A percentile compares a stretch with the other conserved stretches of the same genome.
Conservation (phyloP, 2,113 vertebrate species). For the Gopherus flavomarginatus region DNA sequence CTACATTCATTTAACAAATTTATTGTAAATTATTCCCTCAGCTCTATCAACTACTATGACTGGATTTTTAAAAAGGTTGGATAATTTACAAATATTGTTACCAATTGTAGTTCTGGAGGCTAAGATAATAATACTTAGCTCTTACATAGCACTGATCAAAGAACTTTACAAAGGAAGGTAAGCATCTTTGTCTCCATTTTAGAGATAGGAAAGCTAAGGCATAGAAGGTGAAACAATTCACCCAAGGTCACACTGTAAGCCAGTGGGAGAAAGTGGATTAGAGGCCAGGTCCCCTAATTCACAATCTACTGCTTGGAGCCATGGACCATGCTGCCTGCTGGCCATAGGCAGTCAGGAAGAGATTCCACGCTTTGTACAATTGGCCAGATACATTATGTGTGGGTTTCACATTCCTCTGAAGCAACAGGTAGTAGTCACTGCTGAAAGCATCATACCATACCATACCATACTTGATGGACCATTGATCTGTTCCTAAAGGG, state of each 20-base stretch:
- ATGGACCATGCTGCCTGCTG: not conserved
- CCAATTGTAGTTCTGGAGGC: not conserved
- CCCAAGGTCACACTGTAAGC: fast-evolving
- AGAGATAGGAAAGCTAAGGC: not conserved
- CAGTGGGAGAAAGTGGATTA: not conserved
- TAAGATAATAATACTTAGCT: not conserved
- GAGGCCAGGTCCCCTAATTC: not conserved
- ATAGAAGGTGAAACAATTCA: not conserved
- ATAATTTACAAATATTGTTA: slow-evolving; percentile 29
- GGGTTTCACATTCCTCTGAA: not conserved
- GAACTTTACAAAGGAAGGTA: not conserved
- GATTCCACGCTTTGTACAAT: not conserved
- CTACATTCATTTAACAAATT: slow-evolving; percentile 54
- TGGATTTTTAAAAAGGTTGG: slow-evolving; percentile 42
- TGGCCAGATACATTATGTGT: not conserved
- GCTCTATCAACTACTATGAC: slow-evolving; percentile 38
- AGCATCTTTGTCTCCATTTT: not conserved
- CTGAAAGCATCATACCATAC: slow-evolving; percentile 27
- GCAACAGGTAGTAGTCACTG: slow-evolving; percentile 25
- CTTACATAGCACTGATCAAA: not conserved
- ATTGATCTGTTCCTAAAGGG: not conserved
- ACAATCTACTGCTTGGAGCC: not conserved
- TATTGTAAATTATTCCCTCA: slow-evolving; percentile 49
- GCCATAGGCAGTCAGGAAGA: not conserved
- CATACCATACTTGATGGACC: slow-evolving; percentile 18